Evolutionary conservation across 92 coral and sea anemone species (phyloP).

Genomic region (Chrysogorgia sp.): DNA sequence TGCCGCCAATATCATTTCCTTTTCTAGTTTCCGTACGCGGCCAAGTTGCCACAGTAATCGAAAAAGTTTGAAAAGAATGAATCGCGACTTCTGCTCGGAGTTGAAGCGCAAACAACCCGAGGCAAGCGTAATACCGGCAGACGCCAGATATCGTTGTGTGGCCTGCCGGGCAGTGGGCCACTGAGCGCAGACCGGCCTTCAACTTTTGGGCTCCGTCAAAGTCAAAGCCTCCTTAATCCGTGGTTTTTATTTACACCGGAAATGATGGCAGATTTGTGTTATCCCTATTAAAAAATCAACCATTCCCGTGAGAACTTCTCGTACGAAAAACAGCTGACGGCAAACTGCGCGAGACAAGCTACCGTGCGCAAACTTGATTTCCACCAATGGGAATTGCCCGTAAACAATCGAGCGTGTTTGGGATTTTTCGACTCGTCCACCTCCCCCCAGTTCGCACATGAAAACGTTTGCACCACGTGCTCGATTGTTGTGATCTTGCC

Average conservation of each 20-base stretch:
- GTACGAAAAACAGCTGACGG: not conserved
- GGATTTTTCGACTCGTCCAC: not conserved
- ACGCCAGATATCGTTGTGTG: not conserved
- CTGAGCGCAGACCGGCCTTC: slow-evolving; percentile 2
- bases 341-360: not conserved
- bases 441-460: not conserved
- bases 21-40: slow-evolving; percentile 13
- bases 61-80: not conserved
- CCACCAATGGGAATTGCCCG: not conserved
- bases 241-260: slow-evolving; percentile 4
- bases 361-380: too few species aligned
- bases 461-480: slow-evolving; percentile 38
- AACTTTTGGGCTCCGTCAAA: not conserved
- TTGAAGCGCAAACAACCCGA: not conserved
- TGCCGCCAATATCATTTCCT: slow-evolving; percentile 5
- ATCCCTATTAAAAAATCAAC: not conserved
- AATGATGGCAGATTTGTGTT: not conserved
- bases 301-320: slow-evolving; percentile 22
- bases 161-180: not conserved
- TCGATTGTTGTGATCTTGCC: slow-evolving; percentile 32
- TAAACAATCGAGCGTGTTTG: not conserved
- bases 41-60: slow-evolving; percentile 41
- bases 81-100: not conserved
- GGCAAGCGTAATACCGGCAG: not conserved
- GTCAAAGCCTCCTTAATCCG: slow-evolving; percentile 23